phyloP scores from a whole-genome alignment of 2,797 vertebrate genomes.

The Myiothlypis coronata region DNA sequence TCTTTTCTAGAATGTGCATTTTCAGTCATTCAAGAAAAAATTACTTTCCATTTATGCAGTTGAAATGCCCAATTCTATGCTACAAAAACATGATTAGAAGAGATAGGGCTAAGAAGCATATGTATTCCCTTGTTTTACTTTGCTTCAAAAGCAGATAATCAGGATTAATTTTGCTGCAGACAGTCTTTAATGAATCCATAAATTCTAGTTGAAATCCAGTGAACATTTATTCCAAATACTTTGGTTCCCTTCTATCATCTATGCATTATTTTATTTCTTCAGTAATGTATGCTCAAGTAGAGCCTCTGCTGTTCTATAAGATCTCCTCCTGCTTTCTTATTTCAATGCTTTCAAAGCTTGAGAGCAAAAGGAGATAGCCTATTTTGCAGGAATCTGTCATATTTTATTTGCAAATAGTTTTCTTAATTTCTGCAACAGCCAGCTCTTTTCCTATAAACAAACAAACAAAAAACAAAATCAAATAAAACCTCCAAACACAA shows the following conservation, averaged over 20 bases:
- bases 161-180: neutral
- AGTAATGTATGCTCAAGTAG: neutral
- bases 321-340: neutral
- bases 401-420: neutral
- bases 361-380: neutral
- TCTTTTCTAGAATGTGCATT: neutral
- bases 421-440: neutral
- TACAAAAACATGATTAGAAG: neutral
- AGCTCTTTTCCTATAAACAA: neutral
- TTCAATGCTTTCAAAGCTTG: neutral
- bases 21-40: neutral
- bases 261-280: neutral
- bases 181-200: neutral
- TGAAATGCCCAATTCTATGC: neutral
- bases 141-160: neutral
- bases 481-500: neutral
- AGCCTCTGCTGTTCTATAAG: neutral
- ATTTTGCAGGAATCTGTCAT: neutral
- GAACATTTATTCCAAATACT: neutral
- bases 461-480: neutral
- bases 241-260: neutral
- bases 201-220: neutral
- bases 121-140: neutral
- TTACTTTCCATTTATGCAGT: neutral
- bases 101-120: neutral